Evolutionary conservation across 2,797 vertebrate species (phyloP).

Genomic region (Siniperca scherzeri): DNA sequence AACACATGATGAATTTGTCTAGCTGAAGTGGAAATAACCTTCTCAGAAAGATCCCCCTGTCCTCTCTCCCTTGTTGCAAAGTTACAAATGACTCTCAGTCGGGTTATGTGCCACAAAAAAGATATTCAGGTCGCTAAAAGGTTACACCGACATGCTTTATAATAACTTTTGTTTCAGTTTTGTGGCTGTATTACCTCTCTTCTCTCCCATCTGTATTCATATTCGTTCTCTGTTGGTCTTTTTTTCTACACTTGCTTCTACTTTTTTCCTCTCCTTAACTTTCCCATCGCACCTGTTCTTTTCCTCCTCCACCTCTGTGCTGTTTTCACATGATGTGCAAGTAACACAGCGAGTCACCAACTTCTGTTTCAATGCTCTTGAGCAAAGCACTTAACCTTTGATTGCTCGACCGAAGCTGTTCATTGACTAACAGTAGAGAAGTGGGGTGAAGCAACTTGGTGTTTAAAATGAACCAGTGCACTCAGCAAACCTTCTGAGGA

Average conservation of each 20-base stretch:
- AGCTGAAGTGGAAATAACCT: slow-evolving; percentile 57
- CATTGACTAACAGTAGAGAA: slow-evolving; percentile 28
- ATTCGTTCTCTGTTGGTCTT: not conserved
- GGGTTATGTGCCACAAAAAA: slow-evolving; percentile 41
- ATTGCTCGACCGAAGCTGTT: slow-evolving; percentile 13
- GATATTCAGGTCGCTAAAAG: slow-evolving; percentile 68
- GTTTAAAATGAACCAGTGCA: slow-evolving; percentile 31
- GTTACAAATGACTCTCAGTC: slow-evolving; percentile 60
- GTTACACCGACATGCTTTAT: slow-evolving; percentile 56
- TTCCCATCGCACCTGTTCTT: not conserved
- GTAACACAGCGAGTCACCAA: slow-evolving; percentile 1
- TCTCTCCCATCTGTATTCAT: not conserved
- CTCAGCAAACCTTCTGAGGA: slow-evolving; percentile 41
- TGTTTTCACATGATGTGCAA: not conserved
- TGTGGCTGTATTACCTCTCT: slow-evolving; percentile 14
- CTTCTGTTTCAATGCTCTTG: slow-evolving; percentile 10
- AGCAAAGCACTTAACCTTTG: slow-evolving; percentile 35
- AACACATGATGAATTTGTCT: slow-evolving; percentile 54
- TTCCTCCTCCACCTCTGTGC: not conserved
- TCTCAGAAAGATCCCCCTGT: slow-evolving; percentile 33
- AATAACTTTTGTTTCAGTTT: slow-evolving; percentile 28
- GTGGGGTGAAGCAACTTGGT: slow-evolving; percentile 14
- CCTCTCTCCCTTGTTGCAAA: slow-evolving; percentile 34
- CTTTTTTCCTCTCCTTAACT: not conserved
- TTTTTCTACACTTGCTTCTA: not conserved